These are phyloP conservation scores for Nineta flava DNA, from an alignment of 2,888 invertebrate species.

Conservation along the genomic window DNA sequence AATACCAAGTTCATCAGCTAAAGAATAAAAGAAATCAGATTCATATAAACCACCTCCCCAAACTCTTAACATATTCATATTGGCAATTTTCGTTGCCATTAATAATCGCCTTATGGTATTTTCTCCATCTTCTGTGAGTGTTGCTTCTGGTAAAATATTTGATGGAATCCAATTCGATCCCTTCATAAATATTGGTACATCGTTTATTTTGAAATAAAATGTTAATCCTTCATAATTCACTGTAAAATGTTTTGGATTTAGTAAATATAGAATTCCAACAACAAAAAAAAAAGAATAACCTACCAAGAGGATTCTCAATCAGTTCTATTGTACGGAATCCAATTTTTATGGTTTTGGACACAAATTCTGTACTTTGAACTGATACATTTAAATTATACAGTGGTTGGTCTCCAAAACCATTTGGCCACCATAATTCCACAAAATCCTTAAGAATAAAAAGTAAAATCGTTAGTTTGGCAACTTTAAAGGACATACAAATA, in stretches of 20 bases:
- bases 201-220: constrained; percentile 82
- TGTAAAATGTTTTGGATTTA: not conserved
- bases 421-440: constrained; percentile 84
- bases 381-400: constrained; percentile 52
- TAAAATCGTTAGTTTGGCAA: not conserved
- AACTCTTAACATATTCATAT: constrained; percentile 90
- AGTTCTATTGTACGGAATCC: constrained; percentile 81
- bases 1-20: constrained; percentile 78
- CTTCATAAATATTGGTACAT: constrained; percentile 78
- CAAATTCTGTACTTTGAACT: constrained; percentile 22
- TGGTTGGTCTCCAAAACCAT: constrained; percentile 68
- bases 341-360: constrained; percentile 41
- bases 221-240: constrained; percentile 38
- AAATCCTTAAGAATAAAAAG: constrained; percentile 22
- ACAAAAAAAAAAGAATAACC: no score
- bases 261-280: no score
- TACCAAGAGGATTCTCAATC: constrained; percentile 41
- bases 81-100: constrained; percentile 49
- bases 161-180: constrained; percentile 91
- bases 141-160: constrained; percentile 64
- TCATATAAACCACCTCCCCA: constrained; percentile 99
- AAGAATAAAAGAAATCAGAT: constrained; percentile 71
- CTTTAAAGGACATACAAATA: no score
- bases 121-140: constrained; percentile 31
- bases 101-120: constrained; percentile 41